Percentiles rank a stretch among this genome's conserved stretches.
phyloP scores from a whole-genome alignment of 2,797 vertebrate species.

The Sebastes flavidus region DNA sequence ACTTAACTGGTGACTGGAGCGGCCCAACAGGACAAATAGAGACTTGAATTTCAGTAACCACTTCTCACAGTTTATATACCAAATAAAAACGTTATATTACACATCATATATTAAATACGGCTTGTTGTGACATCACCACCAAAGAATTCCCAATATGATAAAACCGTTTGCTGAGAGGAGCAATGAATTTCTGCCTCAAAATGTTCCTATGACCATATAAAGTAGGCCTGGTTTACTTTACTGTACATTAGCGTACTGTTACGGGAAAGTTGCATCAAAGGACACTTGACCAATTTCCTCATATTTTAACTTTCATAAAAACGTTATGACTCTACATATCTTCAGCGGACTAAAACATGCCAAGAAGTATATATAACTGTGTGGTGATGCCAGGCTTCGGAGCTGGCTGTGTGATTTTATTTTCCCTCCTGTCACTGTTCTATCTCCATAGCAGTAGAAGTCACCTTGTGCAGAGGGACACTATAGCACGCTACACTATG shows the following conservation, averaged over 20 bases:
- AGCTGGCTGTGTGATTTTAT: neutral
- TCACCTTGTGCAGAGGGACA: conserved; percentile 14
- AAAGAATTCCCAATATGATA: neutral
- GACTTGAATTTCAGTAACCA: neutral
- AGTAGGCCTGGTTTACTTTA: neutral
- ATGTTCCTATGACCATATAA: too few species aligned
- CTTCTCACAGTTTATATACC: neutral
- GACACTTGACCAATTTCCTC: neutral
- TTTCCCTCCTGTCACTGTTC: neutral
- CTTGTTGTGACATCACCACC: neutral
- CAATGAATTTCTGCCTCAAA: neutral
- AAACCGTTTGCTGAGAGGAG: neutral
- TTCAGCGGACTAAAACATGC: neutral
- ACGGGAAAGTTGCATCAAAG: neutral
- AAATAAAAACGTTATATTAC: neutral
- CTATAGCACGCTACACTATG: neutral
- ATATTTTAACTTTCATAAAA: neutral
- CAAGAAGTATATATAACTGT: neutral
- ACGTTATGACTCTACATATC: neutral
- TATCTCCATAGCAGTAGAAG: neutral
- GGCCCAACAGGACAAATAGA: neutral
- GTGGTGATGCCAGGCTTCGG: neutral
- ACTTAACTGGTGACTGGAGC: rapidly evolving
- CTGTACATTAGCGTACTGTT: neutral
- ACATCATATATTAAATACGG: neutral